Evolutionary conservation across 2,888 invertebrate species (phyloP).

Genomic region (Tenthredo mesomela): DNA sequence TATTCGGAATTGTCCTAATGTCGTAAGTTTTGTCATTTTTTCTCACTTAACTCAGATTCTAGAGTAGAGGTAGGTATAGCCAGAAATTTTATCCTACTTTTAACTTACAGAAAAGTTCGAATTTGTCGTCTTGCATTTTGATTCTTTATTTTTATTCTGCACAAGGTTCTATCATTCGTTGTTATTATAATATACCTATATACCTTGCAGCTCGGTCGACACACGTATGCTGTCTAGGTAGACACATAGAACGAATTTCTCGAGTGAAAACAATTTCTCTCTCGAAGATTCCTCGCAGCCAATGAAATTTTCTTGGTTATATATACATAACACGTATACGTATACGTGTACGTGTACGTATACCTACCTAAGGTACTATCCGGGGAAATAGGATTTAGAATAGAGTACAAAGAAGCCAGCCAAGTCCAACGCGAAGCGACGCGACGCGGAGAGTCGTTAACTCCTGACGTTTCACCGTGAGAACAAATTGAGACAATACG

Average conservation of each 20-base stretch:
- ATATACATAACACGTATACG: neutral
- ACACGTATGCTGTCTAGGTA: neutral
- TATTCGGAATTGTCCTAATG: constrained; percentile 65
- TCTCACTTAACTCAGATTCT: constrained; percentile 37
- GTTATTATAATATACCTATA: neutral
- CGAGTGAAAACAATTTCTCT: neutral
- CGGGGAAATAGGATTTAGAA: constrained; percentile 30
- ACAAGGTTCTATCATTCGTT: neutral
- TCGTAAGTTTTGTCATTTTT: constrained; percentile 64
- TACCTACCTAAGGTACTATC: neutral
- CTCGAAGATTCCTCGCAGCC: neutral
- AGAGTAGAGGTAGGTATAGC: neutral
- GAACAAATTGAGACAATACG: constrained; percentile 41
- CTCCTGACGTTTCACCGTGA: constrained; percentile 46
- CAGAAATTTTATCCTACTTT: neutral
- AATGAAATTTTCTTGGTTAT: neutral
- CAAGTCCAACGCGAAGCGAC: constrained; percentile 10
- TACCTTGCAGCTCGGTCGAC: neutral
- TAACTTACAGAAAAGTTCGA: neutral
- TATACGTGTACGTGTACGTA: neutral
- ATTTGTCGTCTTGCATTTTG: neutral
- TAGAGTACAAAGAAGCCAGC: constrained; percentile 30
- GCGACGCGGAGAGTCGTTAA: constrained; percentile 28
- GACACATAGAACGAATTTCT: neutral
- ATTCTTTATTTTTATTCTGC: neutral